Percentiles rank a stretch among this genome's conserved stretches.
Conservation (phyloP, 2,888 invertebrate species). For the Pachycephus smyrnensis region DNA sequence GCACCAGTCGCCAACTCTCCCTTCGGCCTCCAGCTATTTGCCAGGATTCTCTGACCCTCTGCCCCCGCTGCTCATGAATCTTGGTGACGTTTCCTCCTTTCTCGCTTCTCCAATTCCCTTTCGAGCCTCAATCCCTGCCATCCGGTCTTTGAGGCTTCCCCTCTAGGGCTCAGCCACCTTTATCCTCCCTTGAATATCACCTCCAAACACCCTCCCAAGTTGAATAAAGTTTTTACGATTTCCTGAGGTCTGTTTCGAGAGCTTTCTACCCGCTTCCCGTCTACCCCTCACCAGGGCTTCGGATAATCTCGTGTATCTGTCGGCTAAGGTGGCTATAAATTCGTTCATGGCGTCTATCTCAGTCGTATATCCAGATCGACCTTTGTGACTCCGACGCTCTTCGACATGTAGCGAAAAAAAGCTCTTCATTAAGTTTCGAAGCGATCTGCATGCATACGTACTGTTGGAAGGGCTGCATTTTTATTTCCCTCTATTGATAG, state of each 20-base stretch:
- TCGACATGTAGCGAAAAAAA: too few species aligned
- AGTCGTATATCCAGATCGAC: too few species aligned
- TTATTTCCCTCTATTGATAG: too few species aligned
- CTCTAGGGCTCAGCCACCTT: conserved; percentile 5
- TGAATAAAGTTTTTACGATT: conserved; percentile 66
- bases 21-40: conserved; percentile 2
- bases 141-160: conserved; percentile 7
- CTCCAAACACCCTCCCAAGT: conserved; percentile 45
- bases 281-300: conserved; percentile 29
- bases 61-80: background rate
- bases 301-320: conserved; percentile 65
- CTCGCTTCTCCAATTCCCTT: conserved; percentile 9
- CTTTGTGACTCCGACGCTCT: too few species aligned
- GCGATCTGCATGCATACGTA: too few species aligned
- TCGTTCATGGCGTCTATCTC: conserved; percentile 61
- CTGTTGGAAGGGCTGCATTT: too few species aligned
- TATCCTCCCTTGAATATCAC: conserved; percentile 7
- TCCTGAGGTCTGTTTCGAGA: conserved; percentile 50
- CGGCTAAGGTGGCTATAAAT: conserved; percentile 66
- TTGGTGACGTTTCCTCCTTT: conserved; percentile 6
- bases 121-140: conserved; percentile 16
- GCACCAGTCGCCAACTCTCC: conserved; percentile 20
- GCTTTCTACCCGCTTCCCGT: conserved; percentile 26
- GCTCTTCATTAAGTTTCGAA: too few species aligned
- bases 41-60: too few species aligned